Percentiles rank a stretch among this genome's conserved stretches.
These are phyloP conservation scores for Amiota minor DNA, from an alignment of 2,888 invertebrate species.

Conservation along the genomic window DNA sequence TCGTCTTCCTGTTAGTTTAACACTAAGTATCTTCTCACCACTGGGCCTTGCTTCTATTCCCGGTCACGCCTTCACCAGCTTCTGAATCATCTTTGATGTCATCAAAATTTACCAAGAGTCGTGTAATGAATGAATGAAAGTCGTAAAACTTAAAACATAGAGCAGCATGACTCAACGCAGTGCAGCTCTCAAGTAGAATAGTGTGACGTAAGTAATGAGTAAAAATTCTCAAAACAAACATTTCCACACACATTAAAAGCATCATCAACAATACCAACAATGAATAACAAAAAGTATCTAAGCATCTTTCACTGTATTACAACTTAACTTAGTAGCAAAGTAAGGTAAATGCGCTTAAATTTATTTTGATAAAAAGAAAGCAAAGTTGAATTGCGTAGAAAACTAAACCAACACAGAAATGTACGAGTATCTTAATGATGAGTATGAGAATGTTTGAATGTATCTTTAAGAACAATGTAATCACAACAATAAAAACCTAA, in stretches of 20 bases:
- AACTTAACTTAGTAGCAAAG: too few species aligned
- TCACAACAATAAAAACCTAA: too few species aligned
- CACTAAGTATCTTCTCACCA: neutral
- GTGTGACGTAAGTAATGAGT: slow-evolving; percentile 43
- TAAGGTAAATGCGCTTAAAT: too few species aligned
- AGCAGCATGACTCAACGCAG: neutral
- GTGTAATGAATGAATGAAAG: neutral
- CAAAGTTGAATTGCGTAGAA: too few species aligned
- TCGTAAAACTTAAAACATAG: slow-evolving; percentile 29
- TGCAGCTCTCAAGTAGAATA: neutral
- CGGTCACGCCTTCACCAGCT: neutral
- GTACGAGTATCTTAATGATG: too few species aligned
- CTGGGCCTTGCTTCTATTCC: neutral
- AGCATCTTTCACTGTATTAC: too few species aligned
- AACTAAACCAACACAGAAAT: too few species aligned
- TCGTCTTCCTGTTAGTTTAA: neutral
- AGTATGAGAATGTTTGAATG: too few species aligned
- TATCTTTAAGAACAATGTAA: too few species aligned
- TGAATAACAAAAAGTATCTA: slow-evolving; percentile 12
- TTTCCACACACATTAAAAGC: slow-evolving; percentile 51
- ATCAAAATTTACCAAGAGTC: slow-evolving; percentile 4
- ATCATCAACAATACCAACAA: slow-evolving; percentile 49
- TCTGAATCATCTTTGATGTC: neutral
- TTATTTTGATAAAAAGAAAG: too few species aligned
- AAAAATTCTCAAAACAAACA: slow-evolving; percentile 25